These are phyloP conservation scores for Diloba caeruleocephala DNA, from an alignment of 2,888 invertebrate species.

Conservation along the genomic window DNA sequence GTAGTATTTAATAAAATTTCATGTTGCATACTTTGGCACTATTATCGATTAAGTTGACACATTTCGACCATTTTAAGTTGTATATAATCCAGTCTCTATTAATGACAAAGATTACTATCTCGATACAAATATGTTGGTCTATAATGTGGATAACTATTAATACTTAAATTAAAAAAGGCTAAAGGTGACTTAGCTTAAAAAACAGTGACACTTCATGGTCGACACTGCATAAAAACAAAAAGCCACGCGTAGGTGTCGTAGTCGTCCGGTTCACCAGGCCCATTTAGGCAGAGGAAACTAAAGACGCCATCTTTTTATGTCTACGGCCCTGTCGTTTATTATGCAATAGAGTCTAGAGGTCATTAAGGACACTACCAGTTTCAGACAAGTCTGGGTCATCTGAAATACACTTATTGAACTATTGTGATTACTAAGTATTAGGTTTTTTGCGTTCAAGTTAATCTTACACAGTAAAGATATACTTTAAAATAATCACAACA, in stretches of 20 bases:
- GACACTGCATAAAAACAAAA: slow-evolving; percentile 2
- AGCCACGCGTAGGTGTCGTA: slow-evolving; percentile 14
- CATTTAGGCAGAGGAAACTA: neutral
- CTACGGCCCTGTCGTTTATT: slow-evolving; percentile 21
- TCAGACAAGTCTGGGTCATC: slow-evolving; percentile 32
- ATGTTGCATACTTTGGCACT: too few relatives aligned
- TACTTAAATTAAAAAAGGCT: neutral
- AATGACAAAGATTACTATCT: too few relatives aligned
- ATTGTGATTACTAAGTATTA: slow-evolving; percentile 2
- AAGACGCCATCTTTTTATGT: slow-evolving; percentile 39
- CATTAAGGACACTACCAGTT: slow-evolving; percentile 19
- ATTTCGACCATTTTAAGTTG: too few relatives aligned
- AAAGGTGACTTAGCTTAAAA: neutral
- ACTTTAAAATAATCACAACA: too few relatives aligned
- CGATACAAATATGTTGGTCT: too few relatives aligned
- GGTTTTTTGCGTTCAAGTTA: too few relatives aligned
- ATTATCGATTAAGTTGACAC: too few relatives aligned
- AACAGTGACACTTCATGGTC: neutral
- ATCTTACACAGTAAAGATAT: too few relatives aligned
- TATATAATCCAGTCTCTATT: too few relatives aligned
- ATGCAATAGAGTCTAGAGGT: slow-evolving; percentile 44
- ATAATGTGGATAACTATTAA: neutral
- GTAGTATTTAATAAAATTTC: too few relatives aligned
- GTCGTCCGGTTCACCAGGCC: slow-evolving; percentile 12
- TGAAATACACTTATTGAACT: slow-evolving; percentile 15